Percentiles rank a stretch among this genome's conserved stretches.
Evolutionary conservation across 2,113 vertebrate genomes (phyloP).

Genomic region (Heloderma charlesbogerti): DNA sequence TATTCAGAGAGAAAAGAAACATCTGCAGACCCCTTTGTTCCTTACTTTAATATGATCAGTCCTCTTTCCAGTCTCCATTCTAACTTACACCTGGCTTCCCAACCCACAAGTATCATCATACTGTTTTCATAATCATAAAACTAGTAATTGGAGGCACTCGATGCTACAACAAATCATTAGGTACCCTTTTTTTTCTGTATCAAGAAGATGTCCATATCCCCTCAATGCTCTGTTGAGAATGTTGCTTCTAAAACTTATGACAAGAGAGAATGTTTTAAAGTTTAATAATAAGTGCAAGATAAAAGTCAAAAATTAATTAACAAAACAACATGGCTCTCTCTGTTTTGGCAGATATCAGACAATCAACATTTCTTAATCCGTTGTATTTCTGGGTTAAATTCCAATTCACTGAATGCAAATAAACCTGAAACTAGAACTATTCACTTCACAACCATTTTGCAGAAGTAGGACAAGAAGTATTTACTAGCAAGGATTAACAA

Average conservation of each 20-base stretch:
- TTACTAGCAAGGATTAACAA: conserved; percentile 1
- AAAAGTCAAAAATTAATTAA: rapidly evolving
- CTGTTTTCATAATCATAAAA: not conserved
- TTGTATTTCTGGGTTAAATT: not conserved
- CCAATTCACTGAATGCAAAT: not conserved
- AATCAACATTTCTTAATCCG: not conserved
- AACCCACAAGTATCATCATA: not conserved
- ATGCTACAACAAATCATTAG: not conserved
- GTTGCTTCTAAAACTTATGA: not conserved
- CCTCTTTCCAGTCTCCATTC: not conserved
- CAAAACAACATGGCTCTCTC: rapidly evolving
- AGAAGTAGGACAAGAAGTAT: conserved; percentile 38
- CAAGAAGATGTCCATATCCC: not conserved
- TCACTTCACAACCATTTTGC: not conserved
- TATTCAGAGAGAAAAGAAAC: no score
- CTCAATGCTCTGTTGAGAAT: not conserved
- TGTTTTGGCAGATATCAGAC: not conserved
- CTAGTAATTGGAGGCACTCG: not conserved
- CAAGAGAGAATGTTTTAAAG: not conserved
- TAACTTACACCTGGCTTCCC: not conserved
- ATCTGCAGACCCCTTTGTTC: not conserved
- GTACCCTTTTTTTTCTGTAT: not conserved
- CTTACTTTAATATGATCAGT: not conserved
- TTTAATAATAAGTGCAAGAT: not conserved
- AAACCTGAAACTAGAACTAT: not conserved